Evolutionary conservation across 2,113 vertebrate genomes (phyloP), one percentile per base, ranked within the genome.

Genomic region (Vicugna pacos): DNA sequence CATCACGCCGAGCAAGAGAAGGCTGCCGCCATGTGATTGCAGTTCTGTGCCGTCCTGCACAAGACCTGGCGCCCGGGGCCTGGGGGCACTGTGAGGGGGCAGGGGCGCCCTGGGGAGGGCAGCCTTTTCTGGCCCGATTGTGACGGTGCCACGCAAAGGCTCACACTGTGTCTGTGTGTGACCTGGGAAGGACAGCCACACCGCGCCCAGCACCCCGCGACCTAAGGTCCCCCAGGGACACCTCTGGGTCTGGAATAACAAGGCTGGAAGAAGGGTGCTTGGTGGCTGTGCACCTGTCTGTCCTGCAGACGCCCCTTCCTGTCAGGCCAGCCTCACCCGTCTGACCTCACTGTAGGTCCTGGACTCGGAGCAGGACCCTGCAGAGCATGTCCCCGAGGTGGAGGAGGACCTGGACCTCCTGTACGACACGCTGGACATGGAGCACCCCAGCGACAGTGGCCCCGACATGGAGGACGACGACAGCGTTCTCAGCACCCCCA

Each of bases 381-480:
- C 99, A 0, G 99, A 99, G 86, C 99, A 99, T 0, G 98, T 99
- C 19, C 99, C 99, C 0, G 99, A 99, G 97, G 99, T 98, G 69
- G 99, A 99, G 97, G 99, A 99, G 97, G 99, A 99, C 91, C 98
- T 99, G 96, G 99, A 99, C 92, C 98, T 99, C n/a, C 98, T 99
- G 65, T 99, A 99, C 50, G 99, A 99, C 96, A 99, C 99, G 0
- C 97, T 99, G 96, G 99, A 99, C 93, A 99, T 99, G 87, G 99
- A 99, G 97, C 99, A 99, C 97, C 99, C 99, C 67, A 99, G 99
- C 2, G 99, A 99, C 98, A 99, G 99, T 0, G 99, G 99, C 20
- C 99, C 99, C 0, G 99, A 99, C 89, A 99, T 99, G 98, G 99
- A 99, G 30, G 99, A 99, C 0, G 99, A 99, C 0, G 99, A 99